Evolutionary conservation across 2,113 vertebrate species (phyloP).

Genomic region (Chloropsis cyanopogon): DNA sequence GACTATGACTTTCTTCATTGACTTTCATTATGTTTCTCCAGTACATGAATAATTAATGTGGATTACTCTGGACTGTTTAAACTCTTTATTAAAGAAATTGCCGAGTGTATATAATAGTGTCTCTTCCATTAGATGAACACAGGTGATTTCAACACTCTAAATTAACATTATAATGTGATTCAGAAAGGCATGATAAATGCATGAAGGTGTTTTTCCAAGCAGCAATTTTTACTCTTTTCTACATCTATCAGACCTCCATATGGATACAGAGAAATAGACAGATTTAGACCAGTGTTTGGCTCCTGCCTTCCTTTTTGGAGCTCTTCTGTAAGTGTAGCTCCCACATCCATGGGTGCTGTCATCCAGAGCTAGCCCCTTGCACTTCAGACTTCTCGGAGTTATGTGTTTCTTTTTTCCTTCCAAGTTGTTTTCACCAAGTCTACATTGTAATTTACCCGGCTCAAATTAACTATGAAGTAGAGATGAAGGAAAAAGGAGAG

Average conservation of each 20-base stretch:
- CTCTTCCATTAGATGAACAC: neutral
- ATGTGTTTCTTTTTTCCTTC: neutral
- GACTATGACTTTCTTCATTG: neutral
- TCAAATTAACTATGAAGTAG: neutral
- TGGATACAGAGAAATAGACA: neutral
- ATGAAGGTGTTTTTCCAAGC: neutral
- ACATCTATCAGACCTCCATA: neutral
- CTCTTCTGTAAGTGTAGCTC: neutral
- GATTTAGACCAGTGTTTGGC: neutral
- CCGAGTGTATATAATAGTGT: neutral
- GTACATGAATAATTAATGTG: slow-evolving; percentile 11
- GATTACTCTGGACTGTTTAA: slow-evolving; percentile 3
- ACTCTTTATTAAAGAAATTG: slow-evolving; percentile 26
- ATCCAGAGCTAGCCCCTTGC: neutral
- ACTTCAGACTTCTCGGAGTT: neutral
- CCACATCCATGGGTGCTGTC: neutral
- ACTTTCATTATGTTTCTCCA: slow-evolving; percentile 5
- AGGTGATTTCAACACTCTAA: neutral
- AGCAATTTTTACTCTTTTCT: neutral
- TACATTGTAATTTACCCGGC: neutral
- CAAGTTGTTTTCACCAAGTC: neutral
- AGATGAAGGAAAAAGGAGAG: neutral
- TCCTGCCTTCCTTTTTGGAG: neutral
- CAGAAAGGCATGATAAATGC: neutral
- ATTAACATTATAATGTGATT: neutral